phyloP scores from a whole-genome alignment of 2,797 vertebrate species.

The Channallabes apus region DNA sequence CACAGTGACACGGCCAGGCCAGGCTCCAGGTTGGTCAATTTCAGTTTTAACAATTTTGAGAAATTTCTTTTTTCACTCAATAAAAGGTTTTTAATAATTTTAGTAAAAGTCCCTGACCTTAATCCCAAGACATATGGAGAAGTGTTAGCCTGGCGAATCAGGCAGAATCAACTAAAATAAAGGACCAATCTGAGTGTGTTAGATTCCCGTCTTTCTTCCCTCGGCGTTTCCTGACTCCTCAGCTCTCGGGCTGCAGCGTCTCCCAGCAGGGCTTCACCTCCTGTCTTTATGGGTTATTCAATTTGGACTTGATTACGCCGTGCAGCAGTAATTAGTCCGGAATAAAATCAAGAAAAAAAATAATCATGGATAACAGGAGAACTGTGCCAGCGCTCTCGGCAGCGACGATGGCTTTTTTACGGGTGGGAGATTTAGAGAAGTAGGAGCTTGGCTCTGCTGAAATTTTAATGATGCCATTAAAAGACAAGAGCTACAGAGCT shows the following conservation, averaged over 20 bases:
- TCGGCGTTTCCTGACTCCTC: neutral
- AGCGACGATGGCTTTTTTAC: slow-evolving; percentile 19
- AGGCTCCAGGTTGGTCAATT: neutral
- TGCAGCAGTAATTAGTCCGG: slow-evolving; percentile 46
- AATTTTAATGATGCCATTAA: slow-evolving; percentile 57
- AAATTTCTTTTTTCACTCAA: too few species aligned
- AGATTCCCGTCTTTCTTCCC: neutral
- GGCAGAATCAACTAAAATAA: neutral
- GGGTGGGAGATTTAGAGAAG: slow-evolving; percentile 25
- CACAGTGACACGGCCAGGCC: neutral
- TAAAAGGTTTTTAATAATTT: neutral
- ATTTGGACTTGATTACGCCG: slow-evolving; percentile 44
- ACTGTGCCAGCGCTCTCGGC: slow-evolving; percentile 21
- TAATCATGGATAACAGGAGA: neutral
- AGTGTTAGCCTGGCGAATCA: neutral
- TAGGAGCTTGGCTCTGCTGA: slow-evolving; percentile 40
- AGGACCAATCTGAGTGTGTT: too few species aligned
- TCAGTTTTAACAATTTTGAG: neutral
- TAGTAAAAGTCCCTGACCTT: neutral
- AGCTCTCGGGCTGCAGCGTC: neutral
- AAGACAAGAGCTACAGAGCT: slow-evolving; percentile 35
- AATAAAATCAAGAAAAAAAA: slow-evolving; percentile 12
- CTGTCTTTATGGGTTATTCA: slow-evolving; percentile 46
- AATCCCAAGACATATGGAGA: neutral
- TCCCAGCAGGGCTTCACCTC: slow-evolving; percentile 34